Evolutionary conservation across 2,113 vertebrate species (phyloP).

Genomic region (Suncus etruscus): DNA sequence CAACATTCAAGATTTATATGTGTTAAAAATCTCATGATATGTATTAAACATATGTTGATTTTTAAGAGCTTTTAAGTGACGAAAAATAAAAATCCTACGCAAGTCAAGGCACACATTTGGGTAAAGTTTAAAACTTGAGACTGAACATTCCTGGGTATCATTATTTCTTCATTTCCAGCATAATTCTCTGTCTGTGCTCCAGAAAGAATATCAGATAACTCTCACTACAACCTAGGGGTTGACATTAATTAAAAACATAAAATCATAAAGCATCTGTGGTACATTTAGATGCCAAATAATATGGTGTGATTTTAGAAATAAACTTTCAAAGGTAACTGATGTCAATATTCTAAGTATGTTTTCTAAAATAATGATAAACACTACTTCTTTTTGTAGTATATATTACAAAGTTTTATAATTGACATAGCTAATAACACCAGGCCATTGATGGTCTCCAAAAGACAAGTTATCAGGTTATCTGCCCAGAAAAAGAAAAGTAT

Average conservation of each 20-base stretch:
- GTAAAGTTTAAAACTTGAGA: slow-evolving; percentile 65
- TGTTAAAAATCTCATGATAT: slow-evolving; percentile 27
- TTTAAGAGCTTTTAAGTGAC: slow-evolving; percentile 9
- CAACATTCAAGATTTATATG: slow-evolving; percentile 13
- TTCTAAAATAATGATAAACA: slow-evolving; percentile 59
- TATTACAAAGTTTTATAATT: slow-evolving; percentile 23
- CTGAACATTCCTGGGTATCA: slow-evolving; percentile 65
- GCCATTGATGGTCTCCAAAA: background rate
- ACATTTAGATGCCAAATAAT: slow-evolving; percentile 75
- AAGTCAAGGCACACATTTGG: slow-evolving; percentile 25
- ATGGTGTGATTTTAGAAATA: slow-evolving; percentile 72
- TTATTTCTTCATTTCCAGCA: slow-evolving; percentile 65
- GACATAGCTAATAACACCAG: slow-evolving; percentile 7
- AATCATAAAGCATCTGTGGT: slow-evolving; percentile 82
- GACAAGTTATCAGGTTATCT: background rate
- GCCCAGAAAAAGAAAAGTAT: background rate
- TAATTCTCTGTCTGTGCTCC: slow-evolving; percentile 75
- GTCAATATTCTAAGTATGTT: slow-evolving; percentile 58
- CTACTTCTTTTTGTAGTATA: slow-evolving; percentile 41
- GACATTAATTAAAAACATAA: slow-evolving; percentile 84
- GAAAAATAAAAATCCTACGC: slow-evolving; percentile 26
- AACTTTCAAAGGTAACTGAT: slow-evolving; percentile 81
- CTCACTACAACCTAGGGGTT: slow-evolving; percentile 77
- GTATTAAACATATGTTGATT: slow-evolving; percentile 17
- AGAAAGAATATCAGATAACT: slow-evolving; percentile 76